These are phyloP conservation scores for Tillus elongatus DNA, from an alignment of 2,888 invertebrate genomes.

Conservation along the genomic window DNA sequence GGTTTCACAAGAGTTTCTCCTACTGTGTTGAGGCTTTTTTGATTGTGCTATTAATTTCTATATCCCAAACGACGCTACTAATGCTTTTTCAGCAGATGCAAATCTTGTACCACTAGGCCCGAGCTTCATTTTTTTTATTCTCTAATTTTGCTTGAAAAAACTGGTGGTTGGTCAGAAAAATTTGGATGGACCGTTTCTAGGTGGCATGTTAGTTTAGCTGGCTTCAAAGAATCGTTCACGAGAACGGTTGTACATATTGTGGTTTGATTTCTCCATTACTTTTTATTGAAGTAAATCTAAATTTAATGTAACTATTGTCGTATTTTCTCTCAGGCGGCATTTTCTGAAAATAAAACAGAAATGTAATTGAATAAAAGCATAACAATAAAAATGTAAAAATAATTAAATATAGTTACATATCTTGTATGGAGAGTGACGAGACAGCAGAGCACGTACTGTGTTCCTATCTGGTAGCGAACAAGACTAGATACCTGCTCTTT, in stretches of 20 bases:
- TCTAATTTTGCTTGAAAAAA: constrained; percentile 14
- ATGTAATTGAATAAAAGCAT: no score
- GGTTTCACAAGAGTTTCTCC: no score
- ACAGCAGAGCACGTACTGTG: no score
- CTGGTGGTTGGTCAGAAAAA: constrained; percentile 16
- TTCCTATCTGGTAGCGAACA: no score
- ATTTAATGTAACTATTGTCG: constrained; percentile 15
- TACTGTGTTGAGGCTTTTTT: constrained; percentile 13
- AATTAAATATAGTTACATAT: no score
- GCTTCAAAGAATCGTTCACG: constrained; percentile 17
- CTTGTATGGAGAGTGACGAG: no score
- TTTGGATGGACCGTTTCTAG: constrained; percentile 20
- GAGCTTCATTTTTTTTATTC: constrained; percentile 12
- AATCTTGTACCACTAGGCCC: constrained; percentile 9
- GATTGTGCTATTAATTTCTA: no score
- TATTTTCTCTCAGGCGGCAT: constrained; percentile 14
- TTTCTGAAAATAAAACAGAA: no score
- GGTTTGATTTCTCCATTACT: constrained; percentile 18
- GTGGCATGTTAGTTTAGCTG: constrained; percentile 18
- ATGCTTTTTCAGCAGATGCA: constrained; percentile 7
- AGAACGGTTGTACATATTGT: constrained; percentile 18
- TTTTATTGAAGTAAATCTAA: constrained; percentile 19
- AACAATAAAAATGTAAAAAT: no score
- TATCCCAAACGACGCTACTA: no score
- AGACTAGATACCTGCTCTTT: no score